Evolutionary conservation across 1,140 invertebrate genomes (phyloP).

Genomic region (Tetramorium simillimum): DNA sequence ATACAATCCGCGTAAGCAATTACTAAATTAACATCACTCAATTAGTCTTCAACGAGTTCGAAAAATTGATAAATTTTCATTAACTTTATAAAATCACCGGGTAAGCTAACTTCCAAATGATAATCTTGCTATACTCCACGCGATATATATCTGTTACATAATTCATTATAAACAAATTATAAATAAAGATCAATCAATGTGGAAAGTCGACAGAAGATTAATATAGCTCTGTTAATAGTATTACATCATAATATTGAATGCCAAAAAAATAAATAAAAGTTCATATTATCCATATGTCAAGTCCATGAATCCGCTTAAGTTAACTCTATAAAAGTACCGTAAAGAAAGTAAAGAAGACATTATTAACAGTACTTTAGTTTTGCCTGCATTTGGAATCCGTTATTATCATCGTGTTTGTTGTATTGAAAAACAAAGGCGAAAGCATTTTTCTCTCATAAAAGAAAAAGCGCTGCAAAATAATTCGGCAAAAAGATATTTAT

Average conservation of each 20-base stretch:
- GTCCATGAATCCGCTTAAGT: constrained; percentile 2
- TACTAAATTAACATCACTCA: constrained; percentile 10
- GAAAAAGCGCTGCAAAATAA: background rate
- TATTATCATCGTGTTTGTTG: background rate
- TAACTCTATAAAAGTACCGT: constrained; percentile 1
- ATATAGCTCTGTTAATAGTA: background rate
- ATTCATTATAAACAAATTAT: constrained; percentile 8
- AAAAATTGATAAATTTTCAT: background rate
- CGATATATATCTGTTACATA: background rate
- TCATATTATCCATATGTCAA: background rate
- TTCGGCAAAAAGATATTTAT: constrained; percentile 6
- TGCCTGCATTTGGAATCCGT: background rate
- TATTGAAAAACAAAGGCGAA: background rate
- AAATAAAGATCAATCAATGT: background rate
- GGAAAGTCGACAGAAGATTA: background rate
- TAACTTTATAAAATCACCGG: background rate
- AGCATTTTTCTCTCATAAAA: background rate
- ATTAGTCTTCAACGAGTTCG: background rate
- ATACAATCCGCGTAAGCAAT: background rate
- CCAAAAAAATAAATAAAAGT: background rate
- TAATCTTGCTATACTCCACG: background rate
- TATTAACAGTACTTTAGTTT: background rate
- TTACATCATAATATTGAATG: background rate
- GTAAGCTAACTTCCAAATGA: background rate
- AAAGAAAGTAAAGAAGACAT: background rate